Conservation (phyloP, 2,888 invertebrate genomes). For the Leucozona laternaria region DNA sequence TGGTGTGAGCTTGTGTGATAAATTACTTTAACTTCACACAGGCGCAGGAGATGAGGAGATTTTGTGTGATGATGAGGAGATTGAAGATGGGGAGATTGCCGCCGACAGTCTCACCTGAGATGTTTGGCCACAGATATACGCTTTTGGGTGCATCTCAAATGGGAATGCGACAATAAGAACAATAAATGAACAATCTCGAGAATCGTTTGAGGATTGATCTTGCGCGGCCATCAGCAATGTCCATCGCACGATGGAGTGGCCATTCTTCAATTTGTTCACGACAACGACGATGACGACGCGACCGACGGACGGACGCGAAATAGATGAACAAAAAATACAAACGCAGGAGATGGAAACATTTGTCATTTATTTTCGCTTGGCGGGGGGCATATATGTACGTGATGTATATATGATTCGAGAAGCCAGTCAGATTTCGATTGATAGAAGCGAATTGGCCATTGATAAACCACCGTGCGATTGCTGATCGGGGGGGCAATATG, state of each 20-base stretch:
- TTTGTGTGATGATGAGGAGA: slow-evolving; percentile 35
- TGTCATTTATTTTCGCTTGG: slow-evolving; percentile 66
- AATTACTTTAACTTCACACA: slow-evolving; percentile 67
- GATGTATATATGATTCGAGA: slow-evolving; percentile 46
- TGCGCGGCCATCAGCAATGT: slow-evolving; percentile 55
- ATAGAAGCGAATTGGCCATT: slow-evolving; percentile 55
- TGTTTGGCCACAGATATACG: slow-evolving; percentile 4
- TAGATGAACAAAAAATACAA: background rate
- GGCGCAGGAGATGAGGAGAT: slow-evolving; percentile 64
- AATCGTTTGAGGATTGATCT: slow-evolving; percentile 68
- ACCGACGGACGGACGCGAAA: slow-evolving; percentile 5
- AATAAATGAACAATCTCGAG: slow-evolving; percentile 57
- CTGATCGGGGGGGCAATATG: slow-evolving; percentile 30
- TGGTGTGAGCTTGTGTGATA: slow-evolving; percentile 67
- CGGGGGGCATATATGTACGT: slow-evolving; percentile 65
- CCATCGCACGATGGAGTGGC: slow-evolving; percentile 61
- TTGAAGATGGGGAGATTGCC: slow-evolving; percentile 23
- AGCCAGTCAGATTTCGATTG: slow-evolving; percentile 57
- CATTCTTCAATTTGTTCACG: slow-evolving; percentile 70
- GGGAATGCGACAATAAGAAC: slow-evolving; percentile 66
- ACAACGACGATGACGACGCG: slow-evolving; percentile 1
- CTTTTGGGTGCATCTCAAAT: slow-evolving; percentile 14
- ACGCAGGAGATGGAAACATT: slow-evolving; percentile 30
- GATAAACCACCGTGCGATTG: slow-evolving; percentile 9
- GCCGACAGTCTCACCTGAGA: slow-evolving; percentile 64